Base-by-base conservation (phyloP, 2,888 invertebrate species). In the Brachylomia viminalis region DNA sequence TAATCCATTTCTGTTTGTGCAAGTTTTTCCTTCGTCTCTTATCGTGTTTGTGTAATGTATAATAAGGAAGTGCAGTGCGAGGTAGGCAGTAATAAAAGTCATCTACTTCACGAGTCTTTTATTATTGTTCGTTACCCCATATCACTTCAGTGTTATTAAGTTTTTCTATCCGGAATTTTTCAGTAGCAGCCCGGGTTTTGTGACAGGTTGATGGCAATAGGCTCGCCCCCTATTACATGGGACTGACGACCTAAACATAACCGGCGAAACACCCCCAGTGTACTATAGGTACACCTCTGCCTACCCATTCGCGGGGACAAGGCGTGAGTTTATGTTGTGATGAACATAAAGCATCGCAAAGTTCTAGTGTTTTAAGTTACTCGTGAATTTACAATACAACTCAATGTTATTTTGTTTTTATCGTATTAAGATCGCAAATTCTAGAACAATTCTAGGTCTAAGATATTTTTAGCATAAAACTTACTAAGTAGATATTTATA, bases 401-500 rank as follows among this genome's bases (percentile, higher is more conserved):
- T n/a, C n/a, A 45, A 67, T 30, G 20, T 59, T 20, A 30, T 59
- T 54, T 38, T 8, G 27, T 67, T 56, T 64, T 68, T 54, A 49
- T 79, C 67, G n/a, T 54, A 67, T 62, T 70, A 49, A 27, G 27
- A 49, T 62, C 38, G 61, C 15, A 45, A 45, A 4, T 61, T 69
- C 17, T n/a, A 61, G 8, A 75, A 54, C n/a, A n/a, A n/a, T n/a
- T n/a, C 13, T 33, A 7, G n/a, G 4, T 49, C 15, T 72, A 42
- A 67, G 84, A 64, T 56, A 66, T 85, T 72, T n/a, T 42, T 27
- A 7, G 23, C 15, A 59, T 62, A 52, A 47, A 71, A 66, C 27
- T 56, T 56, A 45, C 66, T 30, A 27, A 27, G 56, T 27, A n/a
- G n/a, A n/a, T 56, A 23, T 75, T 6, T 4, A 68, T 52, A 62